A percentile compares a stretch with the other conserved stretches of the same genome.
These are phyloP conservation scores for Eurois occulta DNA, from an alignment of 2,888 invertebrate species.

Conservation along the genomic window DNA sequence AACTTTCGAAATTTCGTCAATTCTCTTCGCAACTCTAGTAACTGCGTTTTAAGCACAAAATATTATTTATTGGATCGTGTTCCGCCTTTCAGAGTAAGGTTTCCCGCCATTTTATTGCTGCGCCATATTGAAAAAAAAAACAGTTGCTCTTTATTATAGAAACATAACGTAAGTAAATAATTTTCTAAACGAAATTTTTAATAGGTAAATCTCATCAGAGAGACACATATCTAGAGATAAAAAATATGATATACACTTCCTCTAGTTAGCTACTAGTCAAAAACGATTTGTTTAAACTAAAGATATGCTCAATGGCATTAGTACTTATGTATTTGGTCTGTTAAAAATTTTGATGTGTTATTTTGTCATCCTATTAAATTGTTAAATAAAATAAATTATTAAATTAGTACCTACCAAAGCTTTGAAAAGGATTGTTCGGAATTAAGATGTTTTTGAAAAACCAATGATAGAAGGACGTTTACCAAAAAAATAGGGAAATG, in stretches of 20 bases:
- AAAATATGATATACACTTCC: constrained; percentile 50
- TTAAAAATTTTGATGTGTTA: constrained; percentile 55
- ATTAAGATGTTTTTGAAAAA: constrained; percentile 14
- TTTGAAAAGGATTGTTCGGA: constrained; percentile 43
- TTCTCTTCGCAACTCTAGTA: constrained; percentile 44
- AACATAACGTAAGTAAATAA: constrained; percentile 43
- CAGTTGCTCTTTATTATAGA: constrained; percentile 27
- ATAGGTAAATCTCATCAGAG: constrained; percentile 43
- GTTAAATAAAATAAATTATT: constrained; percentile 53
- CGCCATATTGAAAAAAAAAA: constrained; percentile 53
- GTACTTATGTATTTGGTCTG: constrained; percentile 59
- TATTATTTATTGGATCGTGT: constrained; percentile 56
- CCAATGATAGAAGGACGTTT: background rate
- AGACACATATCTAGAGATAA: constrained; percentile 69
- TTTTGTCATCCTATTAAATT: constrained; percentile 54
- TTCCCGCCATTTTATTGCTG: constrained; percentile 50
- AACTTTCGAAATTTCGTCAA: constrained; percentile 39
- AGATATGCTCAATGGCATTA: constrained; percentile 65
- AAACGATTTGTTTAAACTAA: constrained; percentile 56
- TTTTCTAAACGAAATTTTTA: constrained; percentile 45
- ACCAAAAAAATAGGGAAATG: background rate
- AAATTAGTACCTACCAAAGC: constrained; percentile 37
- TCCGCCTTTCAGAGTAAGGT: constrained; percentile 61
- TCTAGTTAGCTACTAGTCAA: constrained; percentile 72
- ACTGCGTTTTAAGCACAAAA: constrained; percentile 61